Percentiles rank a stretch among this genome's conserved stretches.
Evolutionary conservation across 1,140 invertebrate genomes (phyloP).

Genomic region (Zaprionus capensis): DNA sequence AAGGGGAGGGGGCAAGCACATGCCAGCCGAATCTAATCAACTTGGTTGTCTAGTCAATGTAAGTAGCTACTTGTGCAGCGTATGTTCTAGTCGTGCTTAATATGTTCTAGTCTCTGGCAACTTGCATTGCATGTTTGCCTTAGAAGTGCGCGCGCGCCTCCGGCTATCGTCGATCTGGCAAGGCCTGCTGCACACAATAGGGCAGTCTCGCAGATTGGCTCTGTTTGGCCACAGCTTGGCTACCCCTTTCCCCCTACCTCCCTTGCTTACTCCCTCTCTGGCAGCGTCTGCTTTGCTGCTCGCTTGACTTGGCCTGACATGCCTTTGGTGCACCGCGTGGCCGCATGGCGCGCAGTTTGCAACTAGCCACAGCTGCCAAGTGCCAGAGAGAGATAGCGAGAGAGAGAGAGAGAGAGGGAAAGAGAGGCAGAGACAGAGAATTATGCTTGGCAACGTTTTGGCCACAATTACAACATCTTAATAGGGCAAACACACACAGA

Average conservation of each 20-base stretch:
- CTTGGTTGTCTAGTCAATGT: background rate
- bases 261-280: background rate
- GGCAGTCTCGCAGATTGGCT: slow-evolving; percentile 59
- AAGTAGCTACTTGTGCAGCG: background rate
- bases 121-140: slow-evolving; percentile 46
- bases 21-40: background rate
- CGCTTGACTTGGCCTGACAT: slow-evolving; percentile 66
- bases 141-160: slow-evolving; percentile 33
- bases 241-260: background rate
- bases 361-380: background rate
- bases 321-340: slow-evolving; percentile 73
- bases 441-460: slow-evolving; percentile 70
- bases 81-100: background rate
- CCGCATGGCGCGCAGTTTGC: slow-evolving; percentile 48
- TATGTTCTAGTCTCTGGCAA: slow-evolving; percentile 9
- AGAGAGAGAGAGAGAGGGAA: background rate
- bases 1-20: background rate
- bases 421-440: slow-evolving; percentile 9
- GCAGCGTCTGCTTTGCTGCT: slow-evolving; percentile 16
- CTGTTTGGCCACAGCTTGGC: slow-evolving; percentile 11
- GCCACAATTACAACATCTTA: slow-evolving; percentile 78
- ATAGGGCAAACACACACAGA: slow-evolving; percentile 41
- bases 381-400: slow-evolving; percentile 2
- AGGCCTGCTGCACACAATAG: slow-evolving; percentile 57
- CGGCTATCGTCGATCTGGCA: slow-evolving; percentile 41